A percentile compares a stretch with the other conserved stretches of the same genome.
These are phyloP conservation scores for Pogoniulus pusillus DNA, from an alignment of 2,797 vertebrate species.

Conservation along the genomic window DNA sequence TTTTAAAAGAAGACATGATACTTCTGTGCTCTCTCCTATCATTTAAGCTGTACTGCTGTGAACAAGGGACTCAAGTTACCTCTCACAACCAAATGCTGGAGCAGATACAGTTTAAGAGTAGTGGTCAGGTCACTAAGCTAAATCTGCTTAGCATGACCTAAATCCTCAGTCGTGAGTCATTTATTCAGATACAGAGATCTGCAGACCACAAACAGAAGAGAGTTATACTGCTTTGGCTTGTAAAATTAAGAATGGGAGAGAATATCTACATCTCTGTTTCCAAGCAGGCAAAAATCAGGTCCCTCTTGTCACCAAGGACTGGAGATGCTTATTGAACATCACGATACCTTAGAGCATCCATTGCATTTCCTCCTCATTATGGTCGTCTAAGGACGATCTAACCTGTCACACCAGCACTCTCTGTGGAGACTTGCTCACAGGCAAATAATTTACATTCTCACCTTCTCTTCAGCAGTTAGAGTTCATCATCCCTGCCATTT, in stretches of 20 bases:
- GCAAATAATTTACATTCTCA: background rate
- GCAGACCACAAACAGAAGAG: background rate
- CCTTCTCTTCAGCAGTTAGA: background rate
- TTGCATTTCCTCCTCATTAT: background rate
- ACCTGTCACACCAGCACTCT: background rate
- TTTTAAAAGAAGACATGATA: background rate
- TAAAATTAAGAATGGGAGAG: background rate
- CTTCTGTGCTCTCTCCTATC: background rate
- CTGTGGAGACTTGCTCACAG: background rate
- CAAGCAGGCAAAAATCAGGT: background rate
- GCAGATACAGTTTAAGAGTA: background rate
- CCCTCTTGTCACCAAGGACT: background rate
- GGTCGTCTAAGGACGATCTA: background rate
- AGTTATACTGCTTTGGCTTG: background rate
- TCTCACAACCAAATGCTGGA: background rate
- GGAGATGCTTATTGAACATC: background rate
- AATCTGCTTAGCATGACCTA: conserved; percentile 15
- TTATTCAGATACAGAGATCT: background rate
- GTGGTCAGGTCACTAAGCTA: background rate
- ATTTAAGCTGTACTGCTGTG: background rate
- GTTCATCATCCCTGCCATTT: background rate
- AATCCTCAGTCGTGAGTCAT: background rate
- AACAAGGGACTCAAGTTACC: background rate
- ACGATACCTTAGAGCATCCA: background rate
- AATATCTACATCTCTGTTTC: background rate